phyloP scores from a whole-genome alignment of 2,113 vertebrate species.

The Leptobrachium ailaonicum region DNA sequence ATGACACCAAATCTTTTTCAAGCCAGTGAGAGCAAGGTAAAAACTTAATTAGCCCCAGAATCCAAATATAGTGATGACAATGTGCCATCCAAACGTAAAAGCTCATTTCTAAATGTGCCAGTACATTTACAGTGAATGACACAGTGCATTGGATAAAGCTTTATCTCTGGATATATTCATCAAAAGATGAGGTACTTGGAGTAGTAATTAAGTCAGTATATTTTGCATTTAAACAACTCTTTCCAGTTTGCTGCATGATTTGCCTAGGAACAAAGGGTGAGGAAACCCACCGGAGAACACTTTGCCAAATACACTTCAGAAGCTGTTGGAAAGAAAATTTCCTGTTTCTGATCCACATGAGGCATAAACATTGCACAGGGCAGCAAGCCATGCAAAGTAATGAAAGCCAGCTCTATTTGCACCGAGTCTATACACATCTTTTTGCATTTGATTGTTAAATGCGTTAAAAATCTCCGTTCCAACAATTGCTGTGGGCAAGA shows the following conservation, averaged over 20 bases:
- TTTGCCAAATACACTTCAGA: conserved; percentile 34
- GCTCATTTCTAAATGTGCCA: neutral
- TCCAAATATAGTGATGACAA: no score
- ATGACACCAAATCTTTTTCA: no score
- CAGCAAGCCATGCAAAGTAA: conserved; percentile 7
- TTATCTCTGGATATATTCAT: conserved; percentile 7
- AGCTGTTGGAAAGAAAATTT: conserved; percentile 15
- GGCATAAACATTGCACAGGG: neutral
- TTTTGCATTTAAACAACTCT: conserved; percentile 29
- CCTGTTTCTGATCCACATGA: conserved; percentile 4
- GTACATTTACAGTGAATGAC: neutral
- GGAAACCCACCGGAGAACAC: conserved; percentile 18
- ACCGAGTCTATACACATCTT: no score
- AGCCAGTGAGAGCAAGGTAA: no score
- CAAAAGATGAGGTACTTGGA: conserved; percentile 6
- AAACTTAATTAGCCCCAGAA: no score
- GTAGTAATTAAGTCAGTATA: conserved; percentile 15
- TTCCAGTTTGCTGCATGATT: conserved; percentile 26
- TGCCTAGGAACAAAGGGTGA: conserved; percentile 28
- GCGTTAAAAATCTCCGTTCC: no score
- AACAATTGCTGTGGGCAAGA: no score
- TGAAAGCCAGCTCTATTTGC: neutral
- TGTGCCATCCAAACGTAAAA: no score
- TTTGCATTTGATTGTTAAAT: no score
- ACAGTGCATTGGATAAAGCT: neutral